These are phyloP conservation scores for Rhadina sibilatrix DNA, from an alignment of 2,113 vertebrate species.

Conservation along the genomic window DNA sequence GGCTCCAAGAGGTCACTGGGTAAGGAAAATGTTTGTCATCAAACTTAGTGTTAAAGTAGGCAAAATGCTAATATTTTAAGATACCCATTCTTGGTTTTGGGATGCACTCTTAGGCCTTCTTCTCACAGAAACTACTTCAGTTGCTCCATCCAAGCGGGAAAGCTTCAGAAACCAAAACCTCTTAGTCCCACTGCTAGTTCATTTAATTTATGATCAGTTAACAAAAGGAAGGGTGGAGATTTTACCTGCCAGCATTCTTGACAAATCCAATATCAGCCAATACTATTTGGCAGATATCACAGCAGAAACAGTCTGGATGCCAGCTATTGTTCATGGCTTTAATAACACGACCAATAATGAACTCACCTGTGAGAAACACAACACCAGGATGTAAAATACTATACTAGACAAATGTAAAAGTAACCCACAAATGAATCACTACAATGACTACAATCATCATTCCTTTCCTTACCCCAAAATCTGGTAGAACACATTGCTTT, in stretches of 20 bases:
- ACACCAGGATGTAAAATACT: background rate
- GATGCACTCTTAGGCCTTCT: background rate
- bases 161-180: background rate
- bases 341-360: conserved; percentile 97
- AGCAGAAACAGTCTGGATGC: conserved; percentile 98
- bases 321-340: conserved; percentile 99
- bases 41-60: background rate
- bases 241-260: conserved; percentile 94
- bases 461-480: background rate
- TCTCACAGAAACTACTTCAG: background rate
- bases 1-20: background rate
- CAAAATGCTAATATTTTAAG: background rate
- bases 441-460: background rate
- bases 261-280: conserved; percentile 97
- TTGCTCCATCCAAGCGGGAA: background rate
- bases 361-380: conserved; percentile 83
- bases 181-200: background rate
- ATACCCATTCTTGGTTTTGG: background rate
- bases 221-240: background rate
- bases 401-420: background rate
- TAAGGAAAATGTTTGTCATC: background rate
- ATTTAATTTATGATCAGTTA: background rate
- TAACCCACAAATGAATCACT: background rate
- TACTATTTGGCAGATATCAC: conserved; percentile 89
- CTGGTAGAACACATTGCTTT: background rate